These are phyloP conservation scores for Heliconius hortense DNA, from an alignment of 2,888 invertebrate genomes.

Conservation along the genomic window DNA sequence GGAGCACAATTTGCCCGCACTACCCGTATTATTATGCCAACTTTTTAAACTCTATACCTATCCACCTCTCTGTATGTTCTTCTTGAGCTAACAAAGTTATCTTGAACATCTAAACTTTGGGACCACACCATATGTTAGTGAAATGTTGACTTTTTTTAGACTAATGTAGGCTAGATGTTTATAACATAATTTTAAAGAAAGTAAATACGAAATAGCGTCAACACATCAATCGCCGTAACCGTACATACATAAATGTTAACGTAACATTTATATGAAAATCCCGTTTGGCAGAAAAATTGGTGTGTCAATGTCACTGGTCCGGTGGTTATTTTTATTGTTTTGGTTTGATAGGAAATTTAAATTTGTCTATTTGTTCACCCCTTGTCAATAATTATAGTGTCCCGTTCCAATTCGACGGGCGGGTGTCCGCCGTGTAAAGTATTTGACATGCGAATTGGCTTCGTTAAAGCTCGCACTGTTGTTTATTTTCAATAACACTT, in stretches of 20 bases:
- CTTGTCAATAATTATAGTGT: conserved; percentile 44
- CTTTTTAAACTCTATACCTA: conserved; percentile 39
- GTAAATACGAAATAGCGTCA: too few species aligned
- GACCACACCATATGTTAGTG: conserved; percentile 1
- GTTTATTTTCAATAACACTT: conserved; percentile 72
- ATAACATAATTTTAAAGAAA: too few species aligned
- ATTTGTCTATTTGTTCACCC: conserved; percentile 41
- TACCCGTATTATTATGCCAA: conserved; percentile 44
- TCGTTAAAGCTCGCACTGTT: conserved; percentile 58
- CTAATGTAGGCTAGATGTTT: too few species aligned
- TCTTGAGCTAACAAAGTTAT: conserved; percentile 25
- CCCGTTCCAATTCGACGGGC: conserved; percentile 39
- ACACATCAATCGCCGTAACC: background rate
- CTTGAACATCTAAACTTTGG: background rate
- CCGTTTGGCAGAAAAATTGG: conserved; percentile 43
- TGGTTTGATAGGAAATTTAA: conserved; percentile 31
- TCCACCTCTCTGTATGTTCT: conserved; percentile 16
- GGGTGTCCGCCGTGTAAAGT: conserved; percentile 40
- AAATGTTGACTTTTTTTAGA: background rate
- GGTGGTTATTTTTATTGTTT: conserved; percentile 33
- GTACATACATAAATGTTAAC: background rate
- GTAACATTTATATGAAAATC: conserved; percentile 23
- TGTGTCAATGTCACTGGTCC: conserved; percentile 35
- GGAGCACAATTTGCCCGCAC: conserved; percentile 51
- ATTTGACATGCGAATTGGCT: conserved; percentile 50